Base-by-base conservation (phyloP, 2,113 vertebrate species). In the Chaenocephalus aceratus region DNA sequence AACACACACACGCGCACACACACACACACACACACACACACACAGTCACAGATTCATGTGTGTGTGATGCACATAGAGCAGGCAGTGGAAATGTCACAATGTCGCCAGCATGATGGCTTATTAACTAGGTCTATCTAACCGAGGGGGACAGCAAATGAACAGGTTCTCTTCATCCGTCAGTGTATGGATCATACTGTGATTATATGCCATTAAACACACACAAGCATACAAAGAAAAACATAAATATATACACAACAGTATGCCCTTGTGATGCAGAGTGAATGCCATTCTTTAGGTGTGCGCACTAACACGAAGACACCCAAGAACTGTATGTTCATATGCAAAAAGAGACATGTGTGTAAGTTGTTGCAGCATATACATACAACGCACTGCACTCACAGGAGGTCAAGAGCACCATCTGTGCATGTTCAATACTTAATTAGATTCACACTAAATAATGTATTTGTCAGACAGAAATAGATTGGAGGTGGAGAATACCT, bases 401-500 rank as follows among this genome's bases (percentile, higher is more conserved):
- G 82, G 74, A 90, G 92, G 91, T 92, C 91, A 93, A 84, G 84
- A 87, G 81, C 91, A 84, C 91, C 93, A 94, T 94, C 93, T 94
- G 94, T 91, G 88, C 88, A 85, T 89, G 91, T 92, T 95, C 89
- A 94, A 93, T 95, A 86, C 88, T 93, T 94, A 92, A 94, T 95
- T 91, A 95, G 86, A 90, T 86, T 85, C 85, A 85, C 85, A 70
- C 89, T 93, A 86, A 95, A 93, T 91, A 75, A 92, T 94, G 86
- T 79, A 93, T 89, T 88, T 77, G 63, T 63, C 76, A 16, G 51
- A 85, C 86, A 85, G 70, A 91, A 92, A 67, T 36, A 67, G 65
- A 67, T 53, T 13, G 16, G 16, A 36, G 49, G 65, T 53, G 30
- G 30, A 67, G 34, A 67, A 93, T 84, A 91, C 89, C 89, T 93